Base-by-base conservation (phyloP, 2,888 invertebrate species). In the Lasioglossum marginatum region DNA sequence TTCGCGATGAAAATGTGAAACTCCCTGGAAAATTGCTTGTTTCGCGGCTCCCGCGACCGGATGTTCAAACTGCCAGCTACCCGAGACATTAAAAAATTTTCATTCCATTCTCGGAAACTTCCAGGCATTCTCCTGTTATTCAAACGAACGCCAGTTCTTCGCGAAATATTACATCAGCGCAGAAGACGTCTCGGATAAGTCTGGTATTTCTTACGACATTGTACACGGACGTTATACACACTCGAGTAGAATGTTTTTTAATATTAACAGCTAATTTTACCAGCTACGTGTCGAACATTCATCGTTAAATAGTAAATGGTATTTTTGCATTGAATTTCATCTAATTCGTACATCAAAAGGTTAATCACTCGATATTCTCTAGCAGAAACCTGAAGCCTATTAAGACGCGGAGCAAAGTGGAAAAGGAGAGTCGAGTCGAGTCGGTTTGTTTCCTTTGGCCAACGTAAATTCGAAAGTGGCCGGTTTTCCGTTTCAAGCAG, bases 21-120 rank as follows among this genome's bases (percentile, higher is more conserved):
- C 40, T 34, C 43, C 10, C 14, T 27, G 78, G 52, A 70, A 60
- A 75, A 78, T 43, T 74, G 45, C n/a, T 60, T 70, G n/a, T 77
- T 68, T 74, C 43, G 66, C 34, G 19, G 8, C 19, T 34, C 8
- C 34, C 8, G 34, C 66, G 66, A 34, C 66, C 34, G 23, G 66
- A 34, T 10, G 66, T 66, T 34, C 0, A 63, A 31, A 63, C 63
- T 31, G 31, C 10, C n/a, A 52, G n/a, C 52, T 52, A 3, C n/a
- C 63, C 63, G 31, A 31, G 31, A 63, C 16, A 31, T 31, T 63
- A 27, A 31, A 14, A 52, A 52, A 63, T 63, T 2, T 63, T 31
- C 27, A 16, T 60, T 31, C 63, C 27, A 5, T 63, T 63, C 63
- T 63, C 63, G 31, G 16, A 16, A 1, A 63, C 63, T 63, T 31